Percentiles rank a stretch among this genome's conserved stretches.
These are phyloP conservation scores for Tretioscincus oriximinensis DNA, from an alignment of 2,113 vertebrate genomes.

Conservation along the genomic window DNA sequence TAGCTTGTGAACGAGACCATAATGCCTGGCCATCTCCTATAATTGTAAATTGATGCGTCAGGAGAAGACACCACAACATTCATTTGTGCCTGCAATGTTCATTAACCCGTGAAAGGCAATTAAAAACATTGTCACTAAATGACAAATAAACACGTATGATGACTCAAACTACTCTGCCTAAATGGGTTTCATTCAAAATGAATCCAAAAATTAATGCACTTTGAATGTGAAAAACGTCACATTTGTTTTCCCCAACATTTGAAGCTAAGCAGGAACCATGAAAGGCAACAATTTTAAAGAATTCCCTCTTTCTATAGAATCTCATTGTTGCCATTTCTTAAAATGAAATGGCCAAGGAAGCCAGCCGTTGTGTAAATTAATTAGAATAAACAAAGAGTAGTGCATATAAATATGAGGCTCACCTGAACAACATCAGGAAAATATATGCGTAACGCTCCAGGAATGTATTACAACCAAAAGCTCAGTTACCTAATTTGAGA, in stretches of 20 bases:
- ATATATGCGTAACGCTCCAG: too few species aligned
- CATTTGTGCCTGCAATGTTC: neutral
- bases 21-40: neutral
- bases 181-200: neutral
- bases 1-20: too few species aligned
- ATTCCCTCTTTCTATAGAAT: neutral
- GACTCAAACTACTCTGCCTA: neutral
- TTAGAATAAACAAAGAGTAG: too few species aligned
- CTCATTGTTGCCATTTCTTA: slow-evolving; percentile 1
- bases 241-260: slow-evolving; percentile 1
- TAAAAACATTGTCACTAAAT: neutral
- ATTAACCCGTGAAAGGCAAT: neutral
- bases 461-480: too few species aligned
- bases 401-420: too few species aligned
- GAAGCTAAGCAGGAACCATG: slow-evolving; percentile 18
- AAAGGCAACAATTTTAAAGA: neutral
- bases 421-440: too few species aligned
- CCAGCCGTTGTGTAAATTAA: neutral
- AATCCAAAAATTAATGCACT: neutral
- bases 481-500: too few species aligned
- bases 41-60: neutral
- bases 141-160: neutral
- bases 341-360: neutral
- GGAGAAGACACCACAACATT: neutral
- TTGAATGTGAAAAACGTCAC: neutral